phyloP scores from a whole-genome alignment of 2,113 vertebrate genomes.

The Lipophrys pholis region DNA sequence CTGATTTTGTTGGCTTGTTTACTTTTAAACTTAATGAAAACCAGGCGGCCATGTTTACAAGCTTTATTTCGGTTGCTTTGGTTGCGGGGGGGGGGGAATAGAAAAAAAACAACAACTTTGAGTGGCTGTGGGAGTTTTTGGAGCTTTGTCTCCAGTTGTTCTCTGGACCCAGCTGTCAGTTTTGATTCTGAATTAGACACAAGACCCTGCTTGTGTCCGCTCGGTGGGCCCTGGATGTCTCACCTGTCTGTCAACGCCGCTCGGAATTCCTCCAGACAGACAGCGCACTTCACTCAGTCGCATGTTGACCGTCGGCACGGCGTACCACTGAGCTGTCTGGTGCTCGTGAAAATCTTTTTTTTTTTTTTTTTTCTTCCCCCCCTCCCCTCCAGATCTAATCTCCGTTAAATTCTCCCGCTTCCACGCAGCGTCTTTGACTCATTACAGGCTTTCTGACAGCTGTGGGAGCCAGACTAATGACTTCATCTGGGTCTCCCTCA shows the following conservation, averaged over 20 bases:
- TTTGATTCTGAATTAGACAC: conserved; percentile 58
- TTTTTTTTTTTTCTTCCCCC: no score
- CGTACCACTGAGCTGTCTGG: neutral
- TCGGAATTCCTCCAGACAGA: neutral
- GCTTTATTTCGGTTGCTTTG: no score
- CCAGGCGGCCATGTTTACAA: no score
- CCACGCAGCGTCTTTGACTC: conserved; percentile 18
- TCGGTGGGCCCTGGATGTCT: conserved; percentile 63
- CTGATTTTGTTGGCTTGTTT: no score
- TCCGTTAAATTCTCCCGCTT: conserved; percentile 1
- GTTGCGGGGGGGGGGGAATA: no score
- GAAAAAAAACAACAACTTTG: no score
- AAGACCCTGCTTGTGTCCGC: conserved; percentile 58
- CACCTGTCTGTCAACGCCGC: conserved; percentile 67
- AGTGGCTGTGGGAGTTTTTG: no score
- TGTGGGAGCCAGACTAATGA: conserved; percentile 60
- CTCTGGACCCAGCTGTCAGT: conserved; percentile 24
- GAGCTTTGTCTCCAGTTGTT: no score
- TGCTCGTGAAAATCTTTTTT: neutral
- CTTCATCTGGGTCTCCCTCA: conserved; percentile 65
- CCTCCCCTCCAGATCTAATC: neutral
- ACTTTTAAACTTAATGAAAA: no score
- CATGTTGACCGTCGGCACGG: neutral
- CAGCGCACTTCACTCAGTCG: conserved; percentile 6
- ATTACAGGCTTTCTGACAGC: conserved; percentile 54